These are phyloP conservation scores for Orius insidiosus DNA, from an alignment of 1,140 invertebrate genomes.

Conservation along the genomic window DNA sequence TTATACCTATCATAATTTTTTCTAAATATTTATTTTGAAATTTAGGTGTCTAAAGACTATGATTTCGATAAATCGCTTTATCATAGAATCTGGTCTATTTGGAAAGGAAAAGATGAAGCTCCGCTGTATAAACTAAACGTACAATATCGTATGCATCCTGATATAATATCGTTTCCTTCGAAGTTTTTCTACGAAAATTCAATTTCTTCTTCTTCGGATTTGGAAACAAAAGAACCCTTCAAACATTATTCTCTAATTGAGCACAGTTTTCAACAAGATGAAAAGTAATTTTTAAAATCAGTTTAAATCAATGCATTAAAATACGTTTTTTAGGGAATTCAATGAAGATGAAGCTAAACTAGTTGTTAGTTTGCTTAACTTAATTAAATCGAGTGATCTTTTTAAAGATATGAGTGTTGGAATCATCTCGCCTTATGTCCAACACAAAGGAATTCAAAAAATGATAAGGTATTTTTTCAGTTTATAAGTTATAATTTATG, in stretches of 20 bases:
- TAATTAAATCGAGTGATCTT: conserved; percentile 21
- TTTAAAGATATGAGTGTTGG: conserved; percentile 27
- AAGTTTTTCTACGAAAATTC: conserved; percentile 51
- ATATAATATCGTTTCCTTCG: conserved; percentile 58
- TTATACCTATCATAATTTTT: too few relatives aligned
- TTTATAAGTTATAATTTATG: too few relatives aligned
- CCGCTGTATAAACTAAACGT: conserved; percentile 39
- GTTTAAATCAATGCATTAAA: too few relatives aligned
- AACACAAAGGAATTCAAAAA: not conserved
- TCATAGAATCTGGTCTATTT: conserved; percentile 34
- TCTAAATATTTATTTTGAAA: too few relatives aligned
- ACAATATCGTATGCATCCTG: conserved; percentile 78
- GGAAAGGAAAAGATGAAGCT: conserved; percentile 25
- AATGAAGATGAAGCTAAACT: conserved; percentile 32
- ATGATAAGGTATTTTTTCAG: not conserved
- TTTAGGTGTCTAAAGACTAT: conserved; percentile 37
- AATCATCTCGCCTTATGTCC: conserved; percentile 52
- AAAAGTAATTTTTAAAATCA: not conserved
- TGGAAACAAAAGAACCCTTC: too few relatives aligned
- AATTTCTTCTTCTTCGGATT: too few relatives aligned
- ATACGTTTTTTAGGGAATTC: conserved; percentile 16
- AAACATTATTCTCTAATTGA: too few relatives aligned
- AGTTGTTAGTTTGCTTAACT: conserved; percentile 35
- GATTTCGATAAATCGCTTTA: conserved; percentile 46
- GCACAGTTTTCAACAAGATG: not conserved